A percentile compares a stretch with the other conserved stretches of the same genome.
phyloP scores from a whole-genome alignment of 2,888 invertebrate genomes.

The Anagyrus pseudococci region DNA sequence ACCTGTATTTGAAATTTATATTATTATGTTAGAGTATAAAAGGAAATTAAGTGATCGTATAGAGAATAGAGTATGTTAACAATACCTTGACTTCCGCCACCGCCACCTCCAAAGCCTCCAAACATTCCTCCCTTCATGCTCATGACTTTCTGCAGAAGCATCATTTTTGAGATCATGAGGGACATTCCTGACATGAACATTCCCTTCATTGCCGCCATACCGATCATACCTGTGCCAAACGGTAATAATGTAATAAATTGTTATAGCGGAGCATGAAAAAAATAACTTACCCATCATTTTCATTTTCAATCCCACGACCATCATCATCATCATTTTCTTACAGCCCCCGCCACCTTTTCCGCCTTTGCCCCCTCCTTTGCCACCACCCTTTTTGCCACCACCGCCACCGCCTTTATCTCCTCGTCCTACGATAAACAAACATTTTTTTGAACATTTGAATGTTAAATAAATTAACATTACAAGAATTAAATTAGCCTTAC shows the following conservation, averaged over 20 bases:
- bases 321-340: slow-evolving; percentile 72
- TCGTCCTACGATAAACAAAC: slow-evolving; percentile 54
- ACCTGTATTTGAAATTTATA: slow-evolving; percentile 40
- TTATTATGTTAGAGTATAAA: neutral
- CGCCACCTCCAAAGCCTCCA: slow-evolving; percentile 46
- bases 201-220: slow-evolving; percentile 68
- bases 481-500: too few relatives aligned
- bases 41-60: too few relatives aligned
- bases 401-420: slow-evolving; percentile 57
- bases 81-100: slow-evolving; percentile 56
- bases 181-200: slow-evolving; percentile 71
- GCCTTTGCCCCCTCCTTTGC: slow-evolving; percentile 61
- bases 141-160: slow-evolving; percentile 54
- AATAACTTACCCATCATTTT: slow-evolving; percentile 65
- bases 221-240: slow-evolving; percentile 65
- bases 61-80: neutral
- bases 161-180: slow-evolving; percentile 68
- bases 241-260: neutral
- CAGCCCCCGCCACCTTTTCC: slow-evolving; percentile 59
- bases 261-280: slow-evolving; percentile 2
- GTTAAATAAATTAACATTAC: too few relatives aligned
- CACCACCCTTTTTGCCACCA: slow-evolving; percentile 60
- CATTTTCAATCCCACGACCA: slow-evolving; percentile 70
- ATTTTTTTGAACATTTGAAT: too few relatives aligned
- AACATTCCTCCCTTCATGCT: slow-evolving; percentile 33